phyloP scores from a whole-genome alignment of 2,888 invertebrate species.

The Augiades crinisus region DNA sequence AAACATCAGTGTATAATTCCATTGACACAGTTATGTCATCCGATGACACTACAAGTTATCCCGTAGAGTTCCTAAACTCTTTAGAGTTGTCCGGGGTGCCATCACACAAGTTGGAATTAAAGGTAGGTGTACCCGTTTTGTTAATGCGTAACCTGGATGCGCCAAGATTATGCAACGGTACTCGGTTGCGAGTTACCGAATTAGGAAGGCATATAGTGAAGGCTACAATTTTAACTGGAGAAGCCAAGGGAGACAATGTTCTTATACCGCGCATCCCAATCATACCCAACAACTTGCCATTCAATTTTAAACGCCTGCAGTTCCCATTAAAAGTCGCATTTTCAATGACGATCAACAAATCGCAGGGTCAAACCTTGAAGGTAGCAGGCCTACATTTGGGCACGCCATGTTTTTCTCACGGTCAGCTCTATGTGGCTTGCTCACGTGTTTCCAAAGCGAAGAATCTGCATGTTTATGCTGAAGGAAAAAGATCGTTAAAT shows the following conservation, averaged over 20 bases:
- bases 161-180: conserved; percentile 34
- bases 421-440: conserved; percentile 36
- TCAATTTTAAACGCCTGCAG: conserved; percentile 31
- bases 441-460: conserved; percentile 29
- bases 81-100: conserved; percentile 37
- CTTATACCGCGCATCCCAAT: conserved; percentile 39
- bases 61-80: conserved; percentile 38
- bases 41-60: conserved; percentile 32
- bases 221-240: conserved; percentile 37
- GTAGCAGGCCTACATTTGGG: conserved; percentile 26
- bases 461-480: not conserved
- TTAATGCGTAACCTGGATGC: conserved; percentile 34
- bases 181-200: conserved; percentile 29
- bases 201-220: conserved; percentile 33
- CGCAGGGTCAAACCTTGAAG: conserved; percentile 30
- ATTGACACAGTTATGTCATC: conserved; percentile 34
- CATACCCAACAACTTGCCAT: conserved; percentile 38
- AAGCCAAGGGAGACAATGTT: conserved; percentile 36
- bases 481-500: not conserved
- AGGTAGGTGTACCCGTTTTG: conserved; percentile 33
- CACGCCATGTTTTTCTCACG: conserved; percentile 29
- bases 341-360: conserved; percentile 33
- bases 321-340: not conserved
- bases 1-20: conserved; percentile 31
- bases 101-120: conserved; percentile 32